Conservation (phyloP, 2,888 invertebrate genomes). For the Pachydiplax longipennis region DNA sequence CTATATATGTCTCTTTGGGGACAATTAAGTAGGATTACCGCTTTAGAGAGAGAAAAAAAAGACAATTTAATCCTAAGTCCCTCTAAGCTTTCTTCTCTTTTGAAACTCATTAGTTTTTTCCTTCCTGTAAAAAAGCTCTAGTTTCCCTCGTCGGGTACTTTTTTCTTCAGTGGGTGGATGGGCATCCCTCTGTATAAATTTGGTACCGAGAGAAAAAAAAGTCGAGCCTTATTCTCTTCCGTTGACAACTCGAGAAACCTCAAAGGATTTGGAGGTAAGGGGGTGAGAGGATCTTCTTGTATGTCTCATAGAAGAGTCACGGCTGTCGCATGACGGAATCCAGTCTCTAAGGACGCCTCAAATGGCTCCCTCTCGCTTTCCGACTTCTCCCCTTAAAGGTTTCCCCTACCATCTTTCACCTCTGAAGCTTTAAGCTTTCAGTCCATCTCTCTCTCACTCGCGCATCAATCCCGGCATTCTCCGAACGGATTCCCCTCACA, state of each 20-base stretch:
- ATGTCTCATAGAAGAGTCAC: constrained; percentile 19
- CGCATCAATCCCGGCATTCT: neutral
- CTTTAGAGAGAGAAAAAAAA: neutral
- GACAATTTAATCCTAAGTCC: neutral
- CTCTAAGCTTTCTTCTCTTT: neutral
- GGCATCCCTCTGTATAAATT: constrained; percentile 1
- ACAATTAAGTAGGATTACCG: neutral
- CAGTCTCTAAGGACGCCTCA: neutral
- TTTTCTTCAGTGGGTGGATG: neutral
- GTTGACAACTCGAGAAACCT: constrained; percentile 31
- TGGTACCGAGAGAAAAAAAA: constrained; percentile 4
- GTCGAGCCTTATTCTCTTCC: neutral
- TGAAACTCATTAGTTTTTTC: neutral
- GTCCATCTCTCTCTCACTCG: neutral
- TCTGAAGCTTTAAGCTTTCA: neutral
- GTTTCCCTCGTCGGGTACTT: neutral
- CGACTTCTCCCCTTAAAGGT: neutral
- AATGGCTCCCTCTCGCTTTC: neutral
- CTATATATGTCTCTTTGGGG: neutral
- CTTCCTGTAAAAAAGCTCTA: neutral
- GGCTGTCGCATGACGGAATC: neutral
- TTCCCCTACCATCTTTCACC: neutral
- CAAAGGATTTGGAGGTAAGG: neutral
- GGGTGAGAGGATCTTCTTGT: neutral
- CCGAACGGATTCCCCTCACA: neutral